Evolutionary conservation across 2,888 invertebrate genomes (phyloP).

Genomic region (Andrena dorsata): DNA sequence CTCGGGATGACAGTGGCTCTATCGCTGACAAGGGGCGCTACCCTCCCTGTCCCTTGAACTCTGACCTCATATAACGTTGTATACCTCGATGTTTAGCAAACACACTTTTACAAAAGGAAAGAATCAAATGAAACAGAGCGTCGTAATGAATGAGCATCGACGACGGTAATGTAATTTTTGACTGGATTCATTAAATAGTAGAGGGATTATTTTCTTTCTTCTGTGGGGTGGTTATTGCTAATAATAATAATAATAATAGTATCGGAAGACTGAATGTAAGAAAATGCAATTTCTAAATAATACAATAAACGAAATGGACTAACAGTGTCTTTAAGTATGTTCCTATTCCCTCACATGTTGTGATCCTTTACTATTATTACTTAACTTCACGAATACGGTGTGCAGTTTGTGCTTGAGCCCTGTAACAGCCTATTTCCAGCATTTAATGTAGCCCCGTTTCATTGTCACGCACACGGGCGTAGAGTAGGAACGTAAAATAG

Average conservation of each 20-base stretch:
- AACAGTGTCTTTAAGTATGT: not conserved
- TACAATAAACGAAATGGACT: too few relatives aligned
- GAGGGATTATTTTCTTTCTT: too few relatives aligned
- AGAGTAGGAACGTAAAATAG: slow-evolving; percentile 11
- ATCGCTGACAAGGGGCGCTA: slow-evolving; percentile 6
- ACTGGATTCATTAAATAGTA: not conserved
- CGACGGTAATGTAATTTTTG: not conserved
- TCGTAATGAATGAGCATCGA: not conserved
- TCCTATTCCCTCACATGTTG: not conserved
- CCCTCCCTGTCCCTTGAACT: slow-evolving; percentile 16
- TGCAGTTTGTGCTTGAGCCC: not conserved
- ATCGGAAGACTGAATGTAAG: too few relatives aligned
- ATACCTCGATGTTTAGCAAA: not conserved
- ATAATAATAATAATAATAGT: too few relatives aligned
- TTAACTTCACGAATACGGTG: not conserved
- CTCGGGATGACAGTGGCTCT: not conserved
- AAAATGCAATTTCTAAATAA: too few relatives aligned
- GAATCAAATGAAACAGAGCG: not conserved
- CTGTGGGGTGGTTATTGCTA: too few relatives aligned
- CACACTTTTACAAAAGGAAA: not conserved
- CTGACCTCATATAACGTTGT: slow-evolving; percentile 3
- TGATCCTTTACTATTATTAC: not conserved
- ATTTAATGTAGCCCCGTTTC: not conserved
- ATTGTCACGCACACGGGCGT: not conserved
- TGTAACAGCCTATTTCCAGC: not conserved